Base-by-base conservation (phyloP, 2,113 vertebrate genomes). In the Rhadina sibilatrix region DNA sequence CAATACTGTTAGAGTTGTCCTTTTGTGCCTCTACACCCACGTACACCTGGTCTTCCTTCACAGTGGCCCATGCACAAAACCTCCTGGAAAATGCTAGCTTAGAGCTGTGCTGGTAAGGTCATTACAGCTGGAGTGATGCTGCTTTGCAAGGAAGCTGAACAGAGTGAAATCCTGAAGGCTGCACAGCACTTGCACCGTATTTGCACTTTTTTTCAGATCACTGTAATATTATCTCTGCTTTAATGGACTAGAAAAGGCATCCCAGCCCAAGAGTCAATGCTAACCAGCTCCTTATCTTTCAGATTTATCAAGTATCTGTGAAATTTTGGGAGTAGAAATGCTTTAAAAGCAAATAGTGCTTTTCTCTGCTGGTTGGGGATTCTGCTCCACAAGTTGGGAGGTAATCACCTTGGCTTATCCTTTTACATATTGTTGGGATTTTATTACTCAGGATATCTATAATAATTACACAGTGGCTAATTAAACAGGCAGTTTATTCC, bases 1-100 rank as follows among this genome's bases (percentile, higher is more conserved):
- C 90, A 94, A 96, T 97, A 19, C 97, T 91, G 94, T 96, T 96
- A 92, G 50, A 94, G 90, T 95, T 97, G 76, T 90, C 92, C 76
- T 85, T 91, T 89, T 63, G 74, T 89, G 78, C 87, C 91, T 85
- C 91, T 85, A 80, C 93, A 7, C 96, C 95, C 89, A 97, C 96
- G n/a, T 57, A 75, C 18, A 23, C 74, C 89, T 40, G 49, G 86
- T 80, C 85, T 83, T 83, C 72, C 76, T 92, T 81, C 61, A 11
- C 84, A 33, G 3, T 69, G 60, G 87, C 68, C 83, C n/a, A 3
- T 10, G 63, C 19, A 21, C 66, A 57, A 84, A 97, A 77, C 66
- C 83, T 70, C 78, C 72, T 82, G 13, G 91, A 37, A 78, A 83
- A 63, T 15, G 4, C 82, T 49, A 11, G 10, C 57, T 82, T 59